phyloP scores from a whole-genome alignment of 2,113 vertebrate species.

The Odontophorus gujanensis region DNA sequence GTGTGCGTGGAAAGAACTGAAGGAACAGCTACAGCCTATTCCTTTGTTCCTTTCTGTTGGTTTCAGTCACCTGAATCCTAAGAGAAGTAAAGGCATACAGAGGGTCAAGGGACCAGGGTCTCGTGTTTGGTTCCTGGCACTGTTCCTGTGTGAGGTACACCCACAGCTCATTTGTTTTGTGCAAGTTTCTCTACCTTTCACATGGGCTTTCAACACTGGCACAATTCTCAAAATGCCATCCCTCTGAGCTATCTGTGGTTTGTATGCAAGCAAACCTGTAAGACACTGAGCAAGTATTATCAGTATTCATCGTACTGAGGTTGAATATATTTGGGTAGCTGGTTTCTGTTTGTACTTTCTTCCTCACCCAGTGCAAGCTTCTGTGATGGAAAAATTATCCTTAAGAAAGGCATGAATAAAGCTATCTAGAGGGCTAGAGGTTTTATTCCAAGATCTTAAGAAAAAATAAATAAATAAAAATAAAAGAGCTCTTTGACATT shows the following conservation, averaged over 20 bases:
- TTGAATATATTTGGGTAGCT: neutral
- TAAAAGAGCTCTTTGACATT: neutral
- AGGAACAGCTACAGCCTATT: neutral
- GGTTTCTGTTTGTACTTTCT: slow-evolving; percentile 49
- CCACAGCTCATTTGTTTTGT: neutral
- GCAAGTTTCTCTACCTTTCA: neutral
- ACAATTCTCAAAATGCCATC: neutral
- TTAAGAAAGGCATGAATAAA: slow-evolving; percentile 6
- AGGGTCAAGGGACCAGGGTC: neutral
- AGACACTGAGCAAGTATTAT: neutral
- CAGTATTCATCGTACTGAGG: neutral
- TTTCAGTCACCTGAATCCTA: slow-evolving; percentile 21
- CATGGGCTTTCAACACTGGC: neutral
- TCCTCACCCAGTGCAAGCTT: neutral
- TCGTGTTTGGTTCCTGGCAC: neutral
- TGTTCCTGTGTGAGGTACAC: neutral
- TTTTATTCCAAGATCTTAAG: neutral
- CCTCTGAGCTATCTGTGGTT: neutral
- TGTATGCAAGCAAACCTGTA: neutral
- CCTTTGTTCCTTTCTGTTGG: neutral
- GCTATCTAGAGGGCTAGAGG: neutral
- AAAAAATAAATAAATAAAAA: neutral
- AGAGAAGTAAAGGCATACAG: neutral
- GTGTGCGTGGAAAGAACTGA: neutral
- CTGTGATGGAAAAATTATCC: slow-evolving; percentile 6